phyloP scores from a whole-genome alignment of 2,797 vertebrate genomes.

The Chromobotia macracanthus region DNA sequence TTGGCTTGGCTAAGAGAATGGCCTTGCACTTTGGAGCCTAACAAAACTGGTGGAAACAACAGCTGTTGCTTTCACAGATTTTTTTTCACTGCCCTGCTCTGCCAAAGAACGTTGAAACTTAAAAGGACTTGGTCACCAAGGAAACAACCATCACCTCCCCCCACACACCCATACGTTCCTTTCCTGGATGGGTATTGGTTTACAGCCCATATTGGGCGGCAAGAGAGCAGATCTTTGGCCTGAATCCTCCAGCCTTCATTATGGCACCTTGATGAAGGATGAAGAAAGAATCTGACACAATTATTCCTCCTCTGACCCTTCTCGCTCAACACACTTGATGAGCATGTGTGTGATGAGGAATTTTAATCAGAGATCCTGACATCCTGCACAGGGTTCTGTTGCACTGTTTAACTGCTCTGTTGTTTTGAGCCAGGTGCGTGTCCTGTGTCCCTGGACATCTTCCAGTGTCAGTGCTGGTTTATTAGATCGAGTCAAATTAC shows the following conservation, averaged over 20 bases:
- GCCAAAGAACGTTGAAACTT: conserved; percentile 59
- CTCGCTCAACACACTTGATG: conserved; percentile 82
- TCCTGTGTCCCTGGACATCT: conserved; percentile 66
- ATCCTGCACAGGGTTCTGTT: conserved; percentile 64
- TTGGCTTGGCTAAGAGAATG: conserved; percentile 70
- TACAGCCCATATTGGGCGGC: conserved; percentile 72
- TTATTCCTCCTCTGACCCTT: conserved; percentile 69
- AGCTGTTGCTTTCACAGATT: conserved; percentile 92
- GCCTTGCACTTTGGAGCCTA: conserved; percentile 71
- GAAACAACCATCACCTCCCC: conserved; percentile 75
- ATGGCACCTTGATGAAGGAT: conserved; percentile 80
- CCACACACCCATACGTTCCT: conserved; percentile 46
- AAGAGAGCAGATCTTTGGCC: conserved; percentile 64
- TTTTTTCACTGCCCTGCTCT: conserved; percentile 72
- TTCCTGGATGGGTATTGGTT: conserved; percentile 76
- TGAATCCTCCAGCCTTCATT: conserved; percentile 75
- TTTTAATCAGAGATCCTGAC: conserved; percentile 75
- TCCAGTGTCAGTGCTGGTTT: conserved; percentile 63
- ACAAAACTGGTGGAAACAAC: conserved; percentile 75
- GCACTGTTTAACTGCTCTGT: conserved; percentile 50
- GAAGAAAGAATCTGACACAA: conserved; percentile 78
- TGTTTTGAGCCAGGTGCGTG: conserved; percentile 73
- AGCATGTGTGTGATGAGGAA: conserved; percentile 72
- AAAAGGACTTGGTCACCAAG: conserved; percentile 75
- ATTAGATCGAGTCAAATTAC: conserved; percentile 66